Evolutionary conservation across 2,888 invertebrate species (phyloP).

Genomic region (Coenonympha arcania): DNA sequence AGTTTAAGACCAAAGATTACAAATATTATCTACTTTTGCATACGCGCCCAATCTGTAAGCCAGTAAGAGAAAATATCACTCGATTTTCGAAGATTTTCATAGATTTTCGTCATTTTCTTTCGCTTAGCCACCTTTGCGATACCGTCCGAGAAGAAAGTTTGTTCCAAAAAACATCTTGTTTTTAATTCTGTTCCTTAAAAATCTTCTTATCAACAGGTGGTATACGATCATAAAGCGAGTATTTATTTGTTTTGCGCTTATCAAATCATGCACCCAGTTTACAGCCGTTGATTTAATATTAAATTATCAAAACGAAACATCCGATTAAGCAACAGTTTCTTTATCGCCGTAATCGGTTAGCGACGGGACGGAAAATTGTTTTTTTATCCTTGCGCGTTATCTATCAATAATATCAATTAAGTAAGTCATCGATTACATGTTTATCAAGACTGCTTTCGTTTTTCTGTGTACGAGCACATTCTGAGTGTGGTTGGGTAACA

Average conservation of each 20-base stretch:
- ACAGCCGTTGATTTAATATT: slow-evolving; percentile 6
- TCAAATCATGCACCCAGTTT: slow-evolving; percentile 1
- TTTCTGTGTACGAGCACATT: background rate
- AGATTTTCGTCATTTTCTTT: no score
- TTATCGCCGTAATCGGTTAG: slow-evolving; percentile 16
- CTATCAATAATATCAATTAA: no score
- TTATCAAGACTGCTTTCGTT: background rate
- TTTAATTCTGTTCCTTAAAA: no score
- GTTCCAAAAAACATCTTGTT: no score
- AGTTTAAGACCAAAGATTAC: no score
- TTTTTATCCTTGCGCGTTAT: slow-evolving; percentile 5
- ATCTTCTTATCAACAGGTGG: slow-evolving; percentile 1
- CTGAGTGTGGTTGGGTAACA: background rate
- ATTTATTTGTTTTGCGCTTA: slow-evolving; percentile 2
- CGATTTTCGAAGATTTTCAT: no score
- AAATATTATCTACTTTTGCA: no score
- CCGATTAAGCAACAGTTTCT: slow-evolving; percentile 6
- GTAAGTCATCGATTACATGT: background rate
- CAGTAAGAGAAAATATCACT: no score
- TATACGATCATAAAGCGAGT: background rate
- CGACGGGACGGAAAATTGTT: slow-evolving; percentile 6
- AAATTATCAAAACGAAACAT: slow-evolving; percentile 7
- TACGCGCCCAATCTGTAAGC: no score
- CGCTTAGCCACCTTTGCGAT: no score
- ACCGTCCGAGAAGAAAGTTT: no score